Base-by-base conservation (phyloP, 2,888 invertebrate genomes). In the Troides oblongomaculatus region DNA sequence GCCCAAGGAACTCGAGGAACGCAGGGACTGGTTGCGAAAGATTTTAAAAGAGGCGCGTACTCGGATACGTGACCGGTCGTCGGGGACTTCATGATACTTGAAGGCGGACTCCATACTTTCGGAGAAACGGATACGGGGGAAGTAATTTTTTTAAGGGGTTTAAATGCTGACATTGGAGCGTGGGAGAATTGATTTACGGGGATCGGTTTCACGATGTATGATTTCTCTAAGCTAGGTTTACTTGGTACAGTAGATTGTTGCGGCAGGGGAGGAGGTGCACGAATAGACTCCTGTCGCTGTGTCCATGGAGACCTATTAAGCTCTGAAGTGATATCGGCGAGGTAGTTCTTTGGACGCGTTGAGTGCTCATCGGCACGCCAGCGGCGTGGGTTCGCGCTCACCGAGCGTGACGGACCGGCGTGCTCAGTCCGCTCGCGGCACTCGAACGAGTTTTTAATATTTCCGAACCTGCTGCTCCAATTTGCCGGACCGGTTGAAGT, bases 381-480 rank as follows among this genome's bases (percentile, higher is more conserved):
- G 77, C 94, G 94, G 59, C 91, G 93, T 1, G 94, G 90, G 64
- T 88, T 89, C 0, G 89, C 82, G 74, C 90, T 93, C n/a, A 91
- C 87, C 7, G 92, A 88, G n/a, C 91, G 80, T 68, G 84, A 84
- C 67, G 79, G 79, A 50, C 64, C 68, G 18, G 36, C n/a, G 59
- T 74, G 74, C 23, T 87, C 88, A 2, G 85, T 86, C 1, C 79
- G 81, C 58, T 90, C 90, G 21, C 86, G 92, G 60, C 93, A 94
- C 81, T 97, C 97, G 81, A 97, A 97, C 0, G 95, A 93, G 56
- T 96, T 96, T 84, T 97, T 97, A 53, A 97, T 96, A 77, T 96
- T 95, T 0, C 96, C 96, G 81, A 97, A 97, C 73, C 97, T 94
- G 78, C 93, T 96, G 77, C 94, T 96, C 97, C 97, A 97, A 78